These are phyloP conservation scores for Dromococcyx pavoninus DNA, from an alignment of 2,797 vertebrate species.

Conservation along the genomic window DNA sequence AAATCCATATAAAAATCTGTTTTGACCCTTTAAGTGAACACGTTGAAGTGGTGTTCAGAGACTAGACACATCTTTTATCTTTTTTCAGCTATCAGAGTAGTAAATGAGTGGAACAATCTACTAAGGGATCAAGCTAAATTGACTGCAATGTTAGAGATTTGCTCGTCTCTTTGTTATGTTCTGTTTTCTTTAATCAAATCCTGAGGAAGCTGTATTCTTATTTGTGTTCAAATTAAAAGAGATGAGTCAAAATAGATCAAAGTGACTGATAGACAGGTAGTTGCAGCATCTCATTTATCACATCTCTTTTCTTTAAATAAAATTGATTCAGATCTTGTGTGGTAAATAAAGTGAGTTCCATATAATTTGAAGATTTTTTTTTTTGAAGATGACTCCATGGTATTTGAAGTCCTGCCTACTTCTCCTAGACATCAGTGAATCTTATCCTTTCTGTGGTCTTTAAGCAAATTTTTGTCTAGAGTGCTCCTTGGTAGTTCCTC, in stretches of 20 bases:
- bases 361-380: not conserved
- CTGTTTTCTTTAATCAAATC: conserved; percentile 17
- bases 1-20: not conserved
- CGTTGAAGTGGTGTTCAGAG: not conserved
- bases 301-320: conserved; percentile 7
- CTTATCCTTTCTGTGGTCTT: not conserved
- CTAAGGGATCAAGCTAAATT: not conserved
- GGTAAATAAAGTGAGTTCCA: not conserved
- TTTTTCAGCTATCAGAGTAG: not conserved
- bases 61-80: not conserved
- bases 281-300: conserved; percentile 10
- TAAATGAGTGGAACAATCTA: not conserved
- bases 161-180: not conserved
- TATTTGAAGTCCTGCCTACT: conserved; percentile 15
- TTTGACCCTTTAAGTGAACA: not conserved
- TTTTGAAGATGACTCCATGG: not conserved
- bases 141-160: not conserved
- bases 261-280: conserved; percentile 14
- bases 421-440: conserved; percentile 24
- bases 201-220: not conserved
- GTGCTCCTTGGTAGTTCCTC: conserved; percentile 13
- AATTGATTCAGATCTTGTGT: not conserved
- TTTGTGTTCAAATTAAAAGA: conserved; percentile 22
- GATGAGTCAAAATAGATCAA: conserved; percentile 54
- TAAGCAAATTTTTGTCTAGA: conserved; percentile 24